These are phyloP conservation scores for Artibeus lituratus DNA, from an alignment of 2,797 vertebrate genomes.

Conservation along the genomic window DNA sequence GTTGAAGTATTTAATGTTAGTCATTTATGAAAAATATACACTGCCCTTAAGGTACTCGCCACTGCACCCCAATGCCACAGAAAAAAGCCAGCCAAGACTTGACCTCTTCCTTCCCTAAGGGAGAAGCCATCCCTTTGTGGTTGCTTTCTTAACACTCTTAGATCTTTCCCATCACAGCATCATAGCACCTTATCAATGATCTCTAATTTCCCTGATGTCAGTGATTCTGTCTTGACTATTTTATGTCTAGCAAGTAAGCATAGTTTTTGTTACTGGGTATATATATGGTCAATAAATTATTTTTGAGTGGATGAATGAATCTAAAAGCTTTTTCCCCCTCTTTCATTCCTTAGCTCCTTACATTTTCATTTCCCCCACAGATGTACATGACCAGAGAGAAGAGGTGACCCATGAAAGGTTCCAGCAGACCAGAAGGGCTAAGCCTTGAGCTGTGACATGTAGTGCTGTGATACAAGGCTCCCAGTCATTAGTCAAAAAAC, in stretches of 20 bases:
- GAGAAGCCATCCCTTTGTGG: background rate
- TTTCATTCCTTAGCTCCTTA: background rate
- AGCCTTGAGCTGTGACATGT: background rate
- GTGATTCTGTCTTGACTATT: background rate
- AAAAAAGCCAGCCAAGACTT: background rate
- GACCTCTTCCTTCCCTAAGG: background rate
- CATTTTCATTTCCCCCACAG: background rate
- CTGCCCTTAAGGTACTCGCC: background rate
- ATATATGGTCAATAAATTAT: background rate
- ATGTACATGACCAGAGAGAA: background rate
- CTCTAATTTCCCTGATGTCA: background rate
- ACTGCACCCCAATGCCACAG: background rate
- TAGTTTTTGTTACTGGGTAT: background rate
- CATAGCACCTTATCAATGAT: background rate
- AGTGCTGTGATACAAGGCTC: background rate
- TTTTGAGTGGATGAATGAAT: background rate
- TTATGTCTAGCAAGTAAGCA: background rate
- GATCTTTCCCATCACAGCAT: background rate
- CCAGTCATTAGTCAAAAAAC: background rate
- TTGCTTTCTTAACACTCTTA: background rate
- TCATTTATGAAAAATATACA: background rate
- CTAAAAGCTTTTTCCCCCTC: background rate
- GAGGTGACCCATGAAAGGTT: background rate
- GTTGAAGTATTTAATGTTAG: background rate
- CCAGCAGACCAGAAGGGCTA: background rate